These are phyloP conservation scores for Crossocerus cetratus DNA, from an alignment of 2,888 invertebrate species.

Conservation along the genomic window DNA sequence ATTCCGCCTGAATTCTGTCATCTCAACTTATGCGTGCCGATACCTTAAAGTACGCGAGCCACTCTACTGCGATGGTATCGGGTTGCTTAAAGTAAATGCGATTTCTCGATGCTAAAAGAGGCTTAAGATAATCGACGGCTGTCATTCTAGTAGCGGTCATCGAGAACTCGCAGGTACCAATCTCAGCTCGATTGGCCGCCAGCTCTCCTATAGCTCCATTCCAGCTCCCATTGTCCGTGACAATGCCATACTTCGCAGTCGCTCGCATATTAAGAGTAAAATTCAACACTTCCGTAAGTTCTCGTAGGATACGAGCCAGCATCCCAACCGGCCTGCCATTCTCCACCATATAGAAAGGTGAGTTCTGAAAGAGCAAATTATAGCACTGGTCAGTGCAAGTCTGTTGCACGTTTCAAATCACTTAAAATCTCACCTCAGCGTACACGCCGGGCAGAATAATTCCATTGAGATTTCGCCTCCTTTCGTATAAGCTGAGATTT, in stretches of 20 bases:
- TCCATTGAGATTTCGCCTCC: slow-evolving; percentile 48
- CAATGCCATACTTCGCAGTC: slow-evolving; percentile 11
- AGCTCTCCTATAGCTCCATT: slow-evolving; percentile 51
- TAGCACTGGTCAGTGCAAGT: no score
- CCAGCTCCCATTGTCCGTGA: slow-evolving; percentile 37
- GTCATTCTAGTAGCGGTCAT: slow-evolving; percentile 48
- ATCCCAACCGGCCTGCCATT: not conserved
- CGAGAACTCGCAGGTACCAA: slow-evolving; percentile 55
- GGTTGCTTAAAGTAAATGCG: slow-evolving; percentile 43
- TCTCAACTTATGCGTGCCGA: no score
- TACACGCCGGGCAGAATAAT: slow-evolving; percentile 36
- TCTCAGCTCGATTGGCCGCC: slow-evolving; percentile 33
- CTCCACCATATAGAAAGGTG: not conserved
- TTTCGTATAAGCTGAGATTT: slow-evolving; percentile 27
- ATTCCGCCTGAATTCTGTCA: no score
- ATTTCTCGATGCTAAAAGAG: slow-evolving; percentile 37
- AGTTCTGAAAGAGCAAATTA: no score
- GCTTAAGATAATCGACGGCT: slow-evolving; percentile 55
- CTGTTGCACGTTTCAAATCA: no score
- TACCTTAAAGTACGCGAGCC: slow-evolving; percentile 58
- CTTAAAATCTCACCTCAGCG: slow-evolving; percentile 32
- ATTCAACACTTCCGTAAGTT: slow-evolving; percentile 35
- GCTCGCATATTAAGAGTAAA: slow-evolving; percentile 28
- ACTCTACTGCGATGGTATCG: slow-evolving; percentile 30
- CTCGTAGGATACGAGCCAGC: slow-evolving; percentile 14